phyloP scores from a whole-genome alignment of 1,140 invertebrate genomes.

The Hylaeus anthracinus region DNA sequence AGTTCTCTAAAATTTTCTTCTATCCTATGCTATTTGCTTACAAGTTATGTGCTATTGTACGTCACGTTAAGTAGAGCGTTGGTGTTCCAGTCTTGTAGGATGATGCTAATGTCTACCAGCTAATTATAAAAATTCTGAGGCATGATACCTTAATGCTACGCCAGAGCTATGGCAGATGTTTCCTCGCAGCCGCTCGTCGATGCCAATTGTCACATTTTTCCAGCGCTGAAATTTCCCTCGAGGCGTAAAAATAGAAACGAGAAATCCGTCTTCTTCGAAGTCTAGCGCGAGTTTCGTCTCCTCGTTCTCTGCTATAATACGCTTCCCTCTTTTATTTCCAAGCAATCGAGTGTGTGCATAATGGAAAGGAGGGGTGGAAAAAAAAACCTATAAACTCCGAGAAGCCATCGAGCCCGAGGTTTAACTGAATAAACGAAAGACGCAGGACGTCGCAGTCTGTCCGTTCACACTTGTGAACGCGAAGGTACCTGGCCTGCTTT shows the following conservation, averaged over 20 bases:
- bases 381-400: too few relatives aligned
- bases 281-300: too few relatives aligned
- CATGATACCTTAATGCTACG: neutral
- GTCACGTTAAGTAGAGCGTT: too few relatives aligned
- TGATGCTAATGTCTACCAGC: too few relatives aligned
- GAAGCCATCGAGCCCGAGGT: neutral
- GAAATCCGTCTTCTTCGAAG: slow-evolving; percentile 6
- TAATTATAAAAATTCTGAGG: slow-evolving; percentile 26
- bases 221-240: slow-evolving; percentile 28
- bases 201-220: neutral
- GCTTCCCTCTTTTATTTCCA: neutral
- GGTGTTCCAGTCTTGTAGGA: too few relatives aligned
- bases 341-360: neutral
- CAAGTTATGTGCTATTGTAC: too few relatives aligned
- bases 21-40: too few relatives aligned
- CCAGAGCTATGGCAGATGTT: neutral
- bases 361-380: neutral
- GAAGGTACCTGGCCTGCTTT: neutral
- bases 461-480: too few relatives aligned
- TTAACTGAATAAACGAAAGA: neutral
- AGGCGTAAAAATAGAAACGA: slow-evolving; percentile 1
- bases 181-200: neutral
- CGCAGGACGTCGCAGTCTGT: neutral
- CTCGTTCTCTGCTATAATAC: neutral
- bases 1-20: too few relatives aligned